Conservation (phyloP, 2,113 vertebrate genomes). For the Gavia stellata region DNA sequence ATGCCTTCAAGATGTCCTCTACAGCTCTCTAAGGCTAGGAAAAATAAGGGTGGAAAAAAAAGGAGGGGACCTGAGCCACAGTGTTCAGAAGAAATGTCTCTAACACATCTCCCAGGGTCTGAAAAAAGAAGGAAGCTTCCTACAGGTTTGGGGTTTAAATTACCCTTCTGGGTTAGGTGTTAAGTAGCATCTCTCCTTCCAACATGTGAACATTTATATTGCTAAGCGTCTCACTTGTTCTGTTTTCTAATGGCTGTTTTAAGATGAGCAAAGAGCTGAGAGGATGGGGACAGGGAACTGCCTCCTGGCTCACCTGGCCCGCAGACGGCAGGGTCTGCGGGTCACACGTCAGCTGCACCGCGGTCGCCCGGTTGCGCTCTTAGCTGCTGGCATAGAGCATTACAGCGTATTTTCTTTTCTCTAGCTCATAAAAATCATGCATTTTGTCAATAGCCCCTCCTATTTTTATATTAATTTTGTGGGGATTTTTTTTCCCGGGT, state of each 20-base stretch:
- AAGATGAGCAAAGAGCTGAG: neutral
- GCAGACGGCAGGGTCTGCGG: neutral
- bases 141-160: neutral
- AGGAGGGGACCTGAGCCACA: neutral
- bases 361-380: neutral
- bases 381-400: neutral
- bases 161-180: neutral
- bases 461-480: slow-evolving; percentile 58
- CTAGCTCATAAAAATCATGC: neutral
- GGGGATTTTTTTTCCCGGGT: slow-evolving; percentile 59
- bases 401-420: neutral
- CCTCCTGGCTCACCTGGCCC: neutral
- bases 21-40: neutral
- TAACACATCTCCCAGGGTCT: neutral
- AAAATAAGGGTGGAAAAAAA: neutral
- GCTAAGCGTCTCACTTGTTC: neutral
- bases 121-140: neutral
- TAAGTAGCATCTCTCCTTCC: neutral
- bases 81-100: neutral
- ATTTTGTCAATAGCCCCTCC: slow-evolving; percentile 40
- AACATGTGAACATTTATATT: neutral
- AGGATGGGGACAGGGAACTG: neutral
- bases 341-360: neutral
- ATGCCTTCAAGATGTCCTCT: neutral
- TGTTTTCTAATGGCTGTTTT: neutral